A percentile compares a stretch with the other conserved stretches of the same genome.
phyloP scores from a whole-genome alignment of 2,113 vertebrate species.

The Naja naja region DNA sequence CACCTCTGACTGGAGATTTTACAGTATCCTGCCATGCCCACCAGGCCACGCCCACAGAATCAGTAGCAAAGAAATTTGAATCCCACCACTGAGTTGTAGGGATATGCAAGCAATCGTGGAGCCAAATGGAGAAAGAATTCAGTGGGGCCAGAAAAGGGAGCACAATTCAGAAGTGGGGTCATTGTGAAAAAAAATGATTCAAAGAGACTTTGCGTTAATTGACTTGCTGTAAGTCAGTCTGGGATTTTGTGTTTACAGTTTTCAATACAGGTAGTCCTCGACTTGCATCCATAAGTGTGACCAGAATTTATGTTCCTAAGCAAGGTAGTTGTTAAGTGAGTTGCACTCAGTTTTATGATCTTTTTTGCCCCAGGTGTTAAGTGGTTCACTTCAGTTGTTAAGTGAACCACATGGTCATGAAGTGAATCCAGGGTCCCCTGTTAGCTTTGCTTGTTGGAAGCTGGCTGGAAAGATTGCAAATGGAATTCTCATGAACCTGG shows the following conservation, averaged over 20 bases:
- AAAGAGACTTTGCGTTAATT: not conserved
- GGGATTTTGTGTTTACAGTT: not conserved
- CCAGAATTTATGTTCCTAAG: not conserved
- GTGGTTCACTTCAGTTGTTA: not conserved
- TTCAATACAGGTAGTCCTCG: not conserved
- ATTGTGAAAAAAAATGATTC: not conserved
- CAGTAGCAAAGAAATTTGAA: too few species aligned
- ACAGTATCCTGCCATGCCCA: too few species aligned
- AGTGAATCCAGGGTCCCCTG: not conserved
- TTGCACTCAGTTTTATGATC: not conserved
- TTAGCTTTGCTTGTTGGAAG: too few species aligned
- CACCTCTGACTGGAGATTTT: too few species aligned
- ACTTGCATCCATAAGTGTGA: not conserved
- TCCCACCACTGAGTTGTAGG: not conserved
- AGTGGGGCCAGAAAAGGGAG: not conserved
- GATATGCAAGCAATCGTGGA: not conserved
- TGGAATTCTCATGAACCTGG: too few species aligned
- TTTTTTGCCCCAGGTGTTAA: not conserved
- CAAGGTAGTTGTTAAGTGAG: not conserved
- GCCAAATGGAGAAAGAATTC: not conserved
- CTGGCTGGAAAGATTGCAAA: too few species aligned
- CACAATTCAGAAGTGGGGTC: not conserved
- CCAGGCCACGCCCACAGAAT: too few species aligned
- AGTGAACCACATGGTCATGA: not conserved
- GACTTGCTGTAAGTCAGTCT: not conserved